A percentile compares a stretch with the other conserved stretches of the same genome.
Evolutionary conservation across 2,797 vertebrate species (phyloP).

Genomic region (Australoheros facetus): DNA sequence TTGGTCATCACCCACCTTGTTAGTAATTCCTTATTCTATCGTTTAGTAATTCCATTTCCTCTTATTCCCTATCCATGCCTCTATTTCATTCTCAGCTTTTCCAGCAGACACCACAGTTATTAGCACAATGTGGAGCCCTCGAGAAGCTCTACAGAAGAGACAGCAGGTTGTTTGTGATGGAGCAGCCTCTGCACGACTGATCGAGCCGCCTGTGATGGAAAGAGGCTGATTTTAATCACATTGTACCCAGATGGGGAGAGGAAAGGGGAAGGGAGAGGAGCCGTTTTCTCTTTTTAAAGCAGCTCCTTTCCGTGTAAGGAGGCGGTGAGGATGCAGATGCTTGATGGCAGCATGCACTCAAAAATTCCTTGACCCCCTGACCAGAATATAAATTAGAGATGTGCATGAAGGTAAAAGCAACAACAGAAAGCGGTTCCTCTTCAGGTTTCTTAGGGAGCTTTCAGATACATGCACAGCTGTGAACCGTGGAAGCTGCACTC

Average conservation of each 20-base stretch:
- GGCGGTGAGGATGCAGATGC: constrained; percentile 41
- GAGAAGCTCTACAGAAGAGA: constrained; percentile 10
- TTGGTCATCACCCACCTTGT: background rate
- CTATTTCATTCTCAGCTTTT: background rate
- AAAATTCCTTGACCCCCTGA: constrained; percentile 60
- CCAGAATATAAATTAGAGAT: constrained; percentile 64
- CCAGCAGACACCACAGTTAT: constrained; percentile 5
- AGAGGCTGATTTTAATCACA: constrained; percentile 57
- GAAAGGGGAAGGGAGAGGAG: constrained; percentile 1
- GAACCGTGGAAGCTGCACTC: constrained; percentile 25
- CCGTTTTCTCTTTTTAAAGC: constrained; percentile 44
- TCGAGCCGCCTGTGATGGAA: constrained; percentile 19
- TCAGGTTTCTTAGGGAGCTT: background rate
- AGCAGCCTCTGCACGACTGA: constrained; percentile 42
- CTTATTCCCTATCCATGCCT: background rate
- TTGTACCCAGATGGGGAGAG: constrained; percentile 18
- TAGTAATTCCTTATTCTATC: background rate
- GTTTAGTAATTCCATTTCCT: background rate
- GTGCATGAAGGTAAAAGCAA: constrained; percentile 10
- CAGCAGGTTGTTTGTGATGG: constrained; percentile 22
- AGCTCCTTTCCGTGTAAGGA: constrained; percentile 49
- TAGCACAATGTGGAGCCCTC: background rate
- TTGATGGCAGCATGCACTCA: constrained; percentile 29
- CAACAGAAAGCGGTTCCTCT: background rate
- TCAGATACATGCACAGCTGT: background rate